These are phyloP conservation scores for Drosophila rellima DNA, from an alignment of 2,888 invertebrate genomes.

Conservation along the genomic window DNA sequence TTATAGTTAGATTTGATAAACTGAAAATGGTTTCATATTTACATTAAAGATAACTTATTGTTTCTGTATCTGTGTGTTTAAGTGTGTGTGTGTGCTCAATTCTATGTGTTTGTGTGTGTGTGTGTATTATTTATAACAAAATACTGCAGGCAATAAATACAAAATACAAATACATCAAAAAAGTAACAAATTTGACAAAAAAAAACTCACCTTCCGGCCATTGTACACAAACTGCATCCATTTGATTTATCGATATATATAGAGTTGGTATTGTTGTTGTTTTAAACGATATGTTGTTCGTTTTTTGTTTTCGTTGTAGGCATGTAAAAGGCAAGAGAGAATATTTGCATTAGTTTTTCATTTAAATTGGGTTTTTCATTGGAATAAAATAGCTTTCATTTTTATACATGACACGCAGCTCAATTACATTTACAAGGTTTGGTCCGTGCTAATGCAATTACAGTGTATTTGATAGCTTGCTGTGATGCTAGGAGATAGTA, in stretches of 20 bases:
- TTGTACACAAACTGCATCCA: conserved; percentile 93
- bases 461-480: conserved; percentile 27
- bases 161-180: conserved; percentile 67
- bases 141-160: conserved; percentile 79
- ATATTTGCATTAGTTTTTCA: conserved; percentile 69
- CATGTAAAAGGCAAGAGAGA: conserved; percentile 76
- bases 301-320: conserved; percentile 28
- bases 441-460: conserved; percentile 61
- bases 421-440: conserved; percentile 60
- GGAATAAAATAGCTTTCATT: conserved; percentile 18
- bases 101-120: conserved; percentile 21
- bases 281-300: conserved; percentile 19
- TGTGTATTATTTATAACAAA: conserved; percentile 65
- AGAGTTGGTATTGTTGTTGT: conserved; percentile 21
- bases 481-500: conserved; percentile 16
- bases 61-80: conserved; percentile 40
- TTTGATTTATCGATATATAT: conserved; percentile 52
- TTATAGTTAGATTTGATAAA: conserved; percentile 50
- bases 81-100: conserved; percentile 29
- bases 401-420: conserved; percentile 51
- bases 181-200: conserved; percentile 50
- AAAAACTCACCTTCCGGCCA: conserved; percentile 94
- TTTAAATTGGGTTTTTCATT: conserved; percentile 43
- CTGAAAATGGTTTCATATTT: conserved; percentile 34
- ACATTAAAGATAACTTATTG: conserved; percentile 59